phyloP scores from a whole-genome alignment of 2,888 invertebrate genomes.

The Eudasyphora cyanicolor region DNA sequence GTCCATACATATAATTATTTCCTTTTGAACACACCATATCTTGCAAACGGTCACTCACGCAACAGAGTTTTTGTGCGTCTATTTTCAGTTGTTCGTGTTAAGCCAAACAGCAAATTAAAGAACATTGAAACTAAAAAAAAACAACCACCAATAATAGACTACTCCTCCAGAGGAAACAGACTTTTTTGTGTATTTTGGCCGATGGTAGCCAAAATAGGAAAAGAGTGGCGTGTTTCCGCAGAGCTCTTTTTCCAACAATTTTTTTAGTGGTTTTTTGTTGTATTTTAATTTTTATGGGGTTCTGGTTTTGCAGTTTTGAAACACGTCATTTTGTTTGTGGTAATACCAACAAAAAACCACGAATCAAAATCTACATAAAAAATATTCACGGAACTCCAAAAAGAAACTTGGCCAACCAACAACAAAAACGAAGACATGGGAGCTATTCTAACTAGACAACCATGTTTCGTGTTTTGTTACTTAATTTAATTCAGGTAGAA shows the following conservation, averaged over 20 bases:
- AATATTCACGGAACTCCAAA: conserved; percentile 35
- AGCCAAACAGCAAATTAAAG: conserved; percentile 49
- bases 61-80: neutral
- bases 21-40: conserved; percentile 69
- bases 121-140: conserved; percentile 54
- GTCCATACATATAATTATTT: conserved; percentile 80
- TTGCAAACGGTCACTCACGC: conserved; percentile 19
- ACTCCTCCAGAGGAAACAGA: conserved; percentile 51
- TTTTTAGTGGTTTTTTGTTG: conserved; percentile 19
- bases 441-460: conserved; percentile 48
- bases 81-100: neutral
- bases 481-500: conserved; percentile 78
- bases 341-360: conserved; percentile 44
- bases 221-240: conserved; percentile 71
- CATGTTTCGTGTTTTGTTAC: conserved; percentile 75
- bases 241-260: conserved; percentile 39
- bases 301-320: conserved; percentile 60
- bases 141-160: conserved; percentile 55
- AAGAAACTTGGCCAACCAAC: too few relatives aligned
- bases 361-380: conserved; percentile 40
- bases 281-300: conserved; percentile 34
- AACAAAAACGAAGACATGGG: conserved; percentile 56
- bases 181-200: too few relatives aligned
- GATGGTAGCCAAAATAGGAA: too few relatives aligned
- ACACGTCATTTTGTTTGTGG: conserved; percentile 66